Base-by-base conservation (phyloP, 1,140 invertebrate species). In the Leptinotarsa lineolata region DNA sequence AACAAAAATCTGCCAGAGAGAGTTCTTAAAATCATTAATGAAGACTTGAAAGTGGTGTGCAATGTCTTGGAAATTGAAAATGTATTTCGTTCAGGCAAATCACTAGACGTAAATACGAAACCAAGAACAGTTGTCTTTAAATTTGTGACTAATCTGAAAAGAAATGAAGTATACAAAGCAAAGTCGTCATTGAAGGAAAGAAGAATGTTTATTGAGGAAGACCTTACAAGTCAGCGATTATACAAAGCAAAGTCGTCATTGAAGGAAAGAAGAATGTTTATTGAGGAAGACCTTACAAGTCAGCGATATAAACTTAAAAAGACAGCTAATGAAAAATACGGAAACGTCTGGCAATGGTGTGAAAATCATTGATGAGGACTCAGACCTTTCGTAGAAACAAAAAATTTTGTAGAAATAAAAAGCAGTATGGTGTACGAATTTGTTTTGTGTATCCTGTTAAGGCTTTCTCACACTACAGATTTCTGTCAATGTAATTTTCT, bases 311-410 rank as follows among this genome's bases (percentile, higher is more conserved):
- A 60, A n/a, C 59, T 60, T 5, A 5, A 60, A 60, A n/a, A 8
- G 4, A n/a, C 59, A 8, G 59, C 59, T 18, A 60, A n/a, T 8
- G n/a, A 60, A n/a, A 60, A 60, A 60, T 60, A 21, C n/a, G 59
- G 59, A 8, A n/a, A 60, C 5, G 59, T 60, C 6, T n/a, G 59
- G 59, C 59, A 60, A 60, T 21, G 59, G 6, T 60, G 59, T 60
- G 59, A 60, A 60, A 21, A 60, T n/a, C n/a, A n/a, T n/a, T n/a
- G n/a, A n/a, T n/a, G n/a, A n/a, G n/a, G n/a, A n/a, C n/a, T n/a
- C n/a, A n/a, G n/a, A n/a, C n/a, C n/a, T n/a, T n/a, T n/a, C n/a
- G n/a, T n/a, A n/a, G n/a, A n/a, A n/a, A n/a, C n/a, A n/a, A n/a
- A n/a, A n/a, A n/a, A n/a, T n/a, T n/a, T n/a, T n/a, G n/a, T n/a